These are phyloP conservation scores for Aquatica leii DNA, from an alignment of 2,888 invertebrate genomes.

Conservation along the genomic window DNA sequence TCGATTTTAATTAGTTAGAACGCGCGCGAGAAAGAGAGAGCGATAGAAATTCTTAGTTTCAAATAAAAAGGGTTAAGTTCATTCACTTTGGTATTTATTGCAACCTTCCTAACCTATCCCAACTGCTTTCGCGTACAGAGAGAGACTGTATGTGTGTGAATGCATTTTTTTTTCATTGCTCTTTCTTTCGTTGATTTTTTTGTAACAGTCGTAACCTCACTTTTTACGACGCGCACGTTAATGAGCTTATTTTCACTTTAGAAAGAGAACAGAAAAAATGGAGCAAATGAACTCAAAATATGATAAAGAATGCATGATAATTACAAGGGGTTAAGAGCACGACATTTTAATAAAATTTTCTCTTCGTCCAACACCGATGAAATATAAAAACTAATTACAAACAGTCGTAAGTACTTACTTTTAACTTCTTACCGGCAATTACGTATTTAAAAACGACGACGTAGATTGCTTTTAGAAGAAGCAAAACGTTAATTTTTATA, in stretches of 20 bases:
- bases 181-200: no score
- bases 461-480: conserved; percentile 52
- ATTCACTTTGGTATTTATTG: conserved; percentile 59
- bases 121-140: conserved; percentile 45
- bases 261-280: no score
- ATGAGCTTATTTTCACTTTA: no score
- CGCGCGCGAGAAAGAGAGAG: conserved; percentile 19
- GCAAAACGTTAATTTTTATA: conserved; percentile 44
- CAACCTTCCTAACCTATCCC: conserved; percentile 59
- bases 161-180: no score
- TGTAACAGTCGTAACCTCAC: no score
- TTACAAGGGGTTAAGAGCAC: conserved; percentile 45
- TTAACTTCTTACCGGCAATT: conserved; percentile 46
- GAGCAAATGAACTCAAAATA: conserved; percentile 49
- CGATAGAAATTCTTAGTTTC: conserved; percentile 21
- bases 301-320: conserved; percentile 58
- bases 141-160: no score
- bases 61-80: conserved; percentile 49
- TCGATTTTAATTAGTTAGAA: conserved; percentile 4
- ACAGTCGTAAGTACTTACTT: conserved; percentile 42
- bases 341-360: conserved; percentile 25
- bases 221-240: no score
- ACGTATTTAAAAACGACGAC: conserved; percentile 55
- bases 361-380: conserved; percentile 26
- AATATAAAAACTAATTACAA: conserved; percentile 42